These are phyloP conservation scores for Heliornis fulica DNA, from an alignment of 2,113 vertebrate species.

Conservation along the genomic window DNA sequence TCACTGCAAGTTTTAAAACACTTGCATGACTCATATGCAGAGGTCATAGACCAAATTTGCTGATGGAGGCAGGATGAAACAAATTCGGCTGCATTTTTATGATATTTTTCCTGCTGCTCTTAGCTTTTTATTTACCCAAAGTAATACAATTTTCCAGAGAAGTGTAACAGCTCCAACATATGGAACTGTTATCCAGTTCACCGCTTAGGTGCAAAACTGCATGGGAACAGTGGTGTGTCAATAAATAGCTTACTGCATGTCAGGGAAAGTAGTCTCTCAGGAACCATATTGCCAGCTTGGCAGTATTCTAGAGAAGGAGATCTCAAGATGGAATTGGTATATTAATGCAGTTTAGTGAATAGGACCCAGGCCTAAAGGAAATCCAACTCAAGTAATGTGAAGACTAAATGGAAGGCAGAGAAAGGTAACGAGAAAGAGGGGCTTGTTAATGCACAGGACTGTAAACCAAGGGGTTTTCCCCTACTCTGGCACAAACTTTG, in stretches of 20 bases:
- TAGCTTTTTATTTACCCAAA: slow-evolving; percentile 64
- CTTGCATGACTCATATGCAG: slow-evolving; percentile 65
- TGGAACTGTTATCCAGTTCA: slow-evolving; percentile 57
- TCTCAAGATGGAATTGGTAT: not conserved
- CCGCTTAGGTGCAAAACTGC: slow-evolving; percentile 47
- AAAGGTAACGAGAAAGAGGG: not conserved
- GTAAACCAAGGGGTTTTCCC: not conserved
- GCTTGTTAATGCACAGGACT: not conserved
- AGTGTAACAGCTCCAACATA: slow-evolving; percentile 49
- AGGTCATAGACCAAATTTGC: slow-evolving; percentile 70
- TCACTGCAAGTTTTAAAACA: slow-evolving; percentile 63
- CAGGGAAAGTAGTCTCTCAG: not conserved
- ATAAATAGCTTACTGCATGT: slow-evolving; percentile 42
- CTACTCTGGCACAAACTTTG: not conserved
- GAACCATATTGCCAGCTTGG: slow-evolving; percentile 37
- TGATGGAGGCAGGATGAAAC: slow-evolving; percentile 67
- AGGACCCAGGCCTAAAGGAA: slow-evolving; percentile 7
- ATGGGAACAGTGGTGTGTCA: slow-evolving; percentile 43
- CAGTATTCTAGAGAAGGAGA: not conserved
- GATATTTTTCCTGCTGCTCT: slow-evolving; percentile 61
- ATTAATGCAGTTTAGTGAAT: not conserved
- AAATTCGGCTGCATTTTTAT: slow-evolving; percentile 67
- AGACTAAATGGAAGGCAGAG: not conserved
- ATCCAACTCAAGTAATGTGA: not conserved
- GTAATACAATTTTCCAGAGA: slow-evolving; percentile 69